Evolutionary conservation across 2,113 vertebrate species (phyloP), one percentile per base, ranked within the genome.

Genomic region (Notarius lentiginosus): DNA sequence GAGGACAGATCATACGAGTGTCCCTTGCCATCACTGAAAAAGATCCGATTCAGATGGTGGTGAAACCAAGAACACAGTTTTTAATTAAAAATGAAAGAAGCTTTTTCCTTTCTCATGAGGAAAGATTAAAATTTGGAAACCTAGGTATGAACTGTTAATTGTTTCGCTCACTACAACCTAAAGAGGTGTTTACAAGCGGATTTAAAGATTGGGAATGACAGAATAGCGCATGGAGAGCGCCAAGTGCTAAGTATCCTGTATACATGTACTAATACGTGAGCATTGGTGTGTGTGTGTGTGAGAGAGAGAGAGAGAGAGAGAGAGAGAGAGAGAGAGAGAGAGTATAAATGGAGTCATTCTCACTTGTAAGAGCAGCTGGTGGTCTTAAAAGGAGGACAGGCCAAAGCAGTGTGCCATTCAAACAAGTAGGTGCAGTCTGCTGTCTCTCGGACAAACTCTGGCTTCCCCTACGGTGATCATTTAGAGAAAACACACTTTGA

Each of bases 371-470:
- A 97, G 87, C 98, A 99, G 89, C 96, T 96, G 0, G 93, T 95
- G 87, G 96, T 93, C 87, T 95, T 96, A 83, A 96, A 95, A 4
- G 97, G 96, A 2, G 96, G 90, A 68, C 98, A 99, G 89, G 97
- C 98, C 66, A 97, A 92, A 12, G 94, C 93, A 0, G 97, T 99
- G 41, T 95, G 95, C 98, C 97, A 99, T 89, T 94, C 96, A 86
- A 99, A 99, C 94, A 98, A 58, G 90, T 99, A 99, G 51, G 96
- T 97, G 76, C 98, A 99, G 14, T 98, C 97, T 0, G 95, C 90
- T 0, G 97, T 99, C 94, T 99, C 98, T 80, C 91, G 96, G 84
- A 99, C 93, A 82, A 97, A 99, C 27, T 96, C 91, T 24, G 97
- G 97, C 87, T 90, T 90, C 80, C 95, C 95, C 95, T 96, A 15